These are phyloP conservation scores for Drosophila pseudoananassae DNA, from an alignment of 1,140 invertebrate genomes.

Conservation along the genomic window DNA sequence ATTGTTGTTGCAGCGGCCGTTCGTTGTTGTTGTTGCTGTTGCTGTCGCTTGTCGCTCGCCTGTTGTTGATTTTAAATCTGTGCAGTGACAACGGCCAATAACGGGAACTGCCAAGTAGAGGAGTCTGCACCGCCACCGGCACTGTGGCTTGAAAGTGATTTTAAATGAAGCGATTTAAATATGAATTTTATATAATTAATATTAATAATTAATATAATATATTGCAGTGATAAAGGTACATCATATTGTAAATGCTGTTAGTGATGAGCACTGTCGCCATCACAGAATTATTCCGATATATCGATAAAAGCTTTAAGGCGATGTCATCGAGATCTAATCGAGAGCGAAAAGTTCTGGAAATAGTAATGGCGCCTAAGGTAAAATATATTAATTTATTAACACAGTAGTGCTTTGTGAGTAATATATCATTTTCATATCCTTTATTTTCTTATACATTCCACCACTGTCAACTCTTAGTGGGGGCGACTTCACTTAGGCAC, in stretches of 20 bases:
- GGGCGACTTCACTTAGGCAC: slow-evolving; percentile 62
- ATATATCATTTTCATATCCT: not conserved
- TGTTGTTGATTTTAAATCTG: slow-evolving; percentile 72
- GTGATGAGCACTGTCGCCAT: too few species aligned
- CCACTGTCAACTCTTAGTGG: slow-evolving; percentile 45
- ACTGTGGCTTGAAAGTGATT: slow-evolving; percentile 22
- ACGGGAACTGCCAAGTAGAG: slow-evolving; percentile 38
- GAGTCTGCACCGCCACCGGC: slow-evolving; percentile 24
- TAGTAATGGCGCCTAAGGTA: too few species aligned
- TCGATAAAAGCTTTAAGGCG: too few species aligned
- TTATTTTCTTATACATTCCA: not conserved
- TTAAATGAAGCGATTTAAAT: too few species aligned
- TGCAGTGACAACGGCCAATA: slow-evolving; percentile 56
- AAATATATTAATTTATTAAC: too few species aligned
- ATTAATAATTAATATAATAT: not conserved
- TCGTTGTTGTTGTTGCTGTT: slow-evolving; percentile 19
- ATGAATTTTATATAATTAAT: not conserved
- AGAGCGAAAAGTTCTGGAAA: too few species aligned
- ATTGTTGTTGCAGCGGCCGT: slow-evolving; percentile 47
- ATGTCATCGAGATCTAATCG: too few species aligned
- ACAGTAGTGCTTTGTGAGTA: too few species aligned
- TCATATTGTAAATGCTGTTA: too few species aligned
- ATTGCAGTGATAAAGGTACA: too few species aligned
- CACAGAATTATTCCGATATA: too few species aligned
- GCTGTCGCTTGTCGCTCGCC: slow-evolving; percentile 51